phyloP scores from a whole-genome alignment of 2,113 vertebrate genomes.

The Sturnira hondurensis region DNA sequence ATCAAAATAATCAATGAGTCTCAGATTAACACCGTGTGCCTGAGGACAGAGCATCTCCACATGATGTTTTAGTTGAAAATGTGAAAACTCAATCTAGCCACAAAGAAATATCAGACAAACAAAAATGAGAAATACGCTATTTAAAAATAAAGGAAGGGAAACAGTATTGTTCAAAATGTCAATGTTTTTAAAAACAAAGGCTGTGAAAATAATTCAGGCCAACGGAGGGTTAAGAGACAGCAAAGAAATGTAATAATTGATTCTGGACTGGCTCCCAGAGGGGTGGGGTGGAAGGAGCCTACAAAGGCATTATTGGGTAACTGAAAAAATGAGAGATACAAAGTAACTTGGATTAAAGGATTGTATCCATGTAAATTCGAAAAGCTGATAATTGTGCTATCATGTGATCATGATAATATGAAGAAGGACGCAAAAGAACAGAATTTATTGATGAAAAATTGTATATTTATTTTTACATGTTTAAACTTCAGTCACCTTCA shows the following conservation, averaged over 20 bases:
- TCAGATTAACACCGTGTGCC: no score
- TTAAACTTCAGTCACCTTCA: no score
- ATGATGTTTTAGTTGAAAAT: not conserved
- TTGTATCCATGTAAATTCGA: not conserved
- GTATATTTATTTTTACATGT: no score
- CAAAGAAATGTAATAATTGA: not conserved
- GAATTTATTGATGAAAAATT: no score
- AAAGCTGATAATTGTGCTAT: not conserved
- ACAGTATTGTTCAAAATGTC: not conserved
- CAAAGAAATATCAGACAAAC: not conserved
- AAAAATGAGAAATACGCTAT: not conserved
- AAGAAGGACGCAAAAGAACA: no score
- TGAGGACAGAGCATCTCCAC: not conserved
- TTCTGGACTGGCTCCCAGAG: not conserved
- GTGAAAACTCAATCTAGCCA: not conserved
- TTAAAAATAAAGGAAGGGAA: not conserved
- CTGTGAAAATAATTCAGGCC: not conserved
- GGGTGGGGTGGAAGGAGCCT: accelerated
- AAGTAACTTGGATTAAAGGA: not conserved
- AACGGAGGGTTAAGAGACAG: no score
- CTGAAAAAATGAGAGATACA: not conserved
- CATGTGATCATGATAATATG: not conserved
- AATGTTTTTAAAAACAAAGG: not conserved
- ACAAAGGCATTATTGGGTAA: not conserved
- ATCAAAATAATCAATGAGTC: not conserved